Evolutionary conservation across 2,888 invertebrate species (phyloP).

Genomic region (Acleris holmiana): DNA sequence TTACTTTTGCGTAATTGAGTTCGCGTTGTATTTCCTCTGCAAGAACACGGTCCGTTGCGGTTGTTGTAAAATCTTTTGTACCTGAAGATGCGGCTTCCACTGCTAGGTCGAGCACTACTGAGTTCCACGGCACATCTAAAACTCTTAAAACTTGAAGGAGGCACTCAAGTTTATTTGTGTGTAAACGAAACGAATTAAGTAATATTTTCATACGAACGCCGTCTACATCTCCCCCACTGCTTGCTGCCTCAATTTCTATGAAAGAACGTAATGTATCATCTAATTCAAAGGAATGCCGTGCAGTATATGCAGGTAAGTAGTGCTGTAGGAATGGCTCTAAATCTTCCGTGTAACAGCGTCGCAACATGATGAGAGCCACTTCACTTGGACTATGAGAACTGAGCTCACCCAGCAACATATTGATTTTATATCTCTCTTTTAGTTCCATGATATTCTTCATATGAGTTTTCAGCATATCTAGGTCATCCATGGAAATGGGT

Average conservation of each 20-base stretch:
- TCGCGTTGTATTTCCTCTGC: slow-evolving; percentile 74
- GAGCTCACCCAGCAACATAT: slow-evolving; percentile 71
- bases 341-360: slow-evolving; percentile 80
- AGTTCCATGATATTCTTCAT: slow-evolving; percentile 71
- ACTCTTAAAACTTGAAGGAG: slow-evolving; percentile 73
- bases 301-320: slow-evolving; percentile 71
- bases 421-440: slow-evolving; percentile 78
- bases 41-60: slow-evolving; percentile 62
- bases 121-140: slow-evolving; percentile 75
- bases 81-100: slow-evolving; percentile 62
- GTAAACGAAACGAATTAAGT: slow-evolving; percentile 65
- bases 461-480: slow-evolving; percentile 69
- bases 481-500: slow-evolving; percentile 75
- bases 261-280: slow-evolving; percentile 72
- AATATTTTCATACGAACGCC: slow-evolving; percentile 68
- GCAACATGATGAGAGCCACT: slow-evolving; percentile 75
- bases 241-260: slow-evolving; percentile 72
- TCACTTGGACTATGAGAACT: slow-evolving; percentile 71
- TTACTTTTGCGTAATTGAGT: slow-evolving; percentile 73
- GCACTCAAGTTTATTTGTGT: slow-evolving; percentile 67
- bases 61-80: slow-evolving; percentile 68
- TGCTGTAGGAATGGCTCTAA: slow-evolving; percentile 67
- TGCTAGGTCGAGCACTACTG: slow-evolving; percentile 63
- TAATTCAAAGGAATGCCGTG: slow-evolving; percentile 69
- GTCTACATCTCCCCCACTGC: slow-evolving; percentile 71